phyloP scores from a whole-genome alignment of 1,140 invertebrate species.

The Copidosoma floridanum region DNA sequence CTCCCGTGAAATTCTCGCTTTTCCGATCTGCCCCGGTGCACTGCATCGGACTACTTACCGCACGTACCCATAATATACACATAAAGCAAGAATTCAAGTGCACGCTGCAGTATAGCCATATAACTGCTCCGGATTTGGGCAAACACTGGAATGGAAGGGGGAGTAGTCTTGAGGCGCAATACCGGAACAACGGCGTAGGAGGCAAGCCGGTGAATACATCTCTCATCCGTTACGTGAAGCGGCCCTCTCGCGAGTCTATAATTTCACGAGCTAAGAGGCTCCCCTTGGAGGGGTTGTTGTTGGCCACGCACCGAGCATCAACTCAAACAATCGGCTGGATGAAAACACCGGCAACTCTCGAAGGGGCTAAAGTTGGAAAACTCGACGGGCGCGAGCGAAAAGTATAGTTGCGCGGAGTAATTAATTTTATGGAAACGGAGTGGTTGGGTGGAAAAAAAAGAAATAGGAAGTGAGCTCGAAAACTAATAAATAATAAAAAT shows the following conservation, averaged over 20 bases:
- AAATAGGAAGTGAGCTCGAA: not conserved
- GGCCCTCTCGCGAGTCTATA: constrained; percentile 36
- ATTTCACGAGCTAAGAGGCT: constrained; percentile 39
- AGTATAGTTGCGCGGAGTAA: not conserved
- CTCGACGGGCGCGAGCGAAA: not conserved
- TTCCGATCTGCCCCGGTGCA: no score
- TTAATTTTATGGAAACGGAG: constrained; percentile 14
- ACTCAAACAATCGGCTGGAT: no score
- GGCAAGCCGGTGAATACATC: constrained; percentile 32
- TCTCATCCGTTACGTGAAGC: constrained; percentile 25
- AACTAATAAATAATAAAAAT: constrained; percentile 13
- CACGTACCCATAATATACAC: no score
- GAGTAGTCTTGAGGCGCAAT: not conserved
- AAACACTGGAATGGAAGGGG: not conserved
- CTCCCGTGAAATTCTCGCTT: no score
- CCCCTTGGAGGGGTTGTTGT: no score
- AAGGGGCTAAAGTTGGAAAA: not conserved
- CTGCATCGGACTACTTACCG: no score
- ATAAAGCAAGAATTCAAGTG: no score
- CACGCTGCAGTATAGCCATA: no score
- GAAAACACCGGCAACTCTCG: not conserved
- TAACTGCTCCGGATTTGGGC: no score
- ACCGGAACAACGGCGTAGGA: not conserved
- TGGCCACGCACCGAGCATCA: no score
- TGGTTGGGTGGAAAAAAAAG: not conserved